These are phyloP conservation scores for Antechinus stuartii DNA, from an alignment of 2,113 vertebrate genomes.

Conservation along the genomic window DNA sequence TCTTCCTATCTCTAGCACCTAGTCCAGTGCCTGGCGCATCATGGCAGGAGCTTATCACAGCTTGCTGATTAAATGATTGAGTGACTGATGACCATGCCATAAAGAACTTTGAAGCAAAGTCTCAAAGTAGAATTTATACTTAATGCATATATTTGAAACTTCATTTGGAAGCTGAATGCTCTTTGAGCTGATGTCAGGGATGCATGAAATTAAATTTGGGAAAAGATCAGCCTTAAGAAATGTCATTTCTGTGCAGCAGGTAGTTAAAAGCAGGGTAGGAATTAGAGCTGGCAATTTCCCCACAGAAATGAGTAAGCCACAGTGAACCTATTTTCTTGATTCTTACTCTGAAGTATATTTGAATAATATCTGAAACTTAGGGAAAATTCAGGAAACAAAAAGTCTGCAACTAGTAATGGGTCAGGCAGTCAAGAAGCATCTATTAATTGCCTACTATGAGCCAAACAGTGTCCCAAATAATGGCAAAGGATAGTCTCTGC, in stretches of 20 bases:
- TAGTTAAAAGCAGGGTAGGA: slow-evolving; percentile 40
- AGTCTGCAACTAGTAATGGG: neutral
- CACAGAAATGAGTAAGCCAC: slow-evolving; percentile 32
- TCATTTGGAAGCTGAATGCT: slow-evolving; percentile 59
- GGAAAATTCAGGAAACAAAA: slow-evolving; percentile 33
- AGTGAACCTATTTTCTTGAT: slow-evolving; percentile 40
- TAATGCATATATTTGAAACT: slow-evolving; percentile 41
- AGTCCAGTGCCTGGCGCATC: no score
- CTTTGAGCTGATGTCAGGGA: slow-evolving; percentile 66
- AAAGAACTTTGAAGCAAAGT: slow-evolving; percentile 21
- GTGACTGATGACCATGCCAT: neutral
- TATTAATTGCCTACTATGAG: neutral
- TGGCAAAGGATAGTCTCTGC: neutral
- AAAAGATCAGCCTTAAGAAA: slow-evolving; percentile 61
- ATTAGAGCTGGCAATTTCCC: slow-evolving; percentile 17
- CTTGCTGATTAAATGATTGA: neutral
- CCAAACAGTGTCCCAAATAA: neutral
- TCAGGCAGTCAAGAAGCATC: neutral
- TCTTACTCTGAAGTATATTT: neutral
- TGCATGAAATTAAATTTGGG: slow-evolving; percentile 67
- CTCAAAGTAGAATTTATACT: slow-evolving; percentile 59
- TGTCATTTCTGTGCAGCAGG: slow-evolving; percentile 30
- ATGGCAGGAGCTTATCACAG: neutral
- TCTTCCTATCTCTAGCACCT: no score
- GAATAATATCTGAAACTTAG: slow-evolving; percentile 36